Percentiles rank a stretch among this genome's conserved stretches.
These are phyloP conservation scores for Neoseiulus cucumeris DNA, from an alignment of 1,140 invertebrate species.

Conservation along the genomic window DNA sequence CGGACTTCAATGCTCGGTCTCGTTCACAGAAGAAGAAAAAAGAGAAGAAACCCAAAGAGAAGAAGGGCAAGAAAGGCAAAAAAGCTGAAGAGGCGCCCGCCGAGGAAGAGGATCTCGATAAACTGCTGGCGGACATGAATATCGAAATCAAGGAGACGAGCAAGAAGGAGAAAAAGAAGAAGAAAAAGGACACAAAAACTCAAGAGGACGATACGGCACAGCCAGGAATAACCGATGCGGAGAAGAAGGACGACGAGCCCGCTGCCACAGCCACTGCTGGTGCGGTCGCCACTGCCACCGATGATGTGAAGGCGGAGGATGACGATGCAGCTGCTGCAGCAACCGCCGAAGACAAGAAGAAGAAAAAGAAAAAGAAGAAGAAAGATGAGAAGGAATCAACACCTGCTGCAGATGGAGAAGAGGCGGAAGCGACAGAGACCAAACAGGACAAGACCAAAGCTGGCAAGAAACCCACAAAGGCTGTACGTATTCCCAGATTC, in stretches of 20 bases:
- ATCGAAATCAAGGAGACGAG: conserved; percentile 6
- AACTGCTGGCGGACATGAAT: conserved; percentile 7
- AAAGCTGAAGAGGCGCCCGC: neutral
- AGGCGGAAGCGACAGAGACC: conserved; percentile 19
- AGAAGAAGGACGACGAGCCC: neutral
- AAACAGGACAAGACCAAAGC: conserved; percentile 21
- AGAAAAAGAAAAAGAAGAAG: conserved; percentile 44
- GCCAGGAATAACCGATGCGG: neutral
- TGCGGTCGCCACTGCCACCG: conserved; percentile 15
- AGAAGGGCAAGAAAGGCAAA: conserved; percentile 11
- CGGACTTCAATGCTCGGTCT: no score
- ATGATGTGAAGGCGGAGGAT: conserved; percentile 26
- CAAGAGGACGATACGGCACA: neutral
- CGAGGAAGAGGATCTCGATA: conserved; percentile 11
- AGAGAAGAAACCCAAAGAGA: neutral
- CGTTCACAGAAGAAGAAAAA: neutral
- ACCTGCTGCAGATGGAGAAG: conserved; percentile 15
- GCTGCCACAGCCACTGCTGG: neutral
- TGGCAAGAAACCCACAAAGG: conserved; percentile 28
- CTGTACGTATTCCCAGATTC: conserved; percentile 24
- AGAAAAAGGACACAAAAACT: neutral
- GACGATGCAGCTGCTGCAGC: conserved; percentile 45
- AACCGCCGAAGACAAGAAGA: conserved; percentile 54
- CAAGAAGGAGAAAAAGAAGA: conserved; percentile 9
- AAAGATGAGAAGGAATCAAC: conserved; percentile 14